A percentile compares a stretch with the other conserved stretches of the same genome.
Evolutionary conservation across 1,140 invertebrate genomes (phyloP).

Genomic region (Protaetia brevitarsis): DNA sequence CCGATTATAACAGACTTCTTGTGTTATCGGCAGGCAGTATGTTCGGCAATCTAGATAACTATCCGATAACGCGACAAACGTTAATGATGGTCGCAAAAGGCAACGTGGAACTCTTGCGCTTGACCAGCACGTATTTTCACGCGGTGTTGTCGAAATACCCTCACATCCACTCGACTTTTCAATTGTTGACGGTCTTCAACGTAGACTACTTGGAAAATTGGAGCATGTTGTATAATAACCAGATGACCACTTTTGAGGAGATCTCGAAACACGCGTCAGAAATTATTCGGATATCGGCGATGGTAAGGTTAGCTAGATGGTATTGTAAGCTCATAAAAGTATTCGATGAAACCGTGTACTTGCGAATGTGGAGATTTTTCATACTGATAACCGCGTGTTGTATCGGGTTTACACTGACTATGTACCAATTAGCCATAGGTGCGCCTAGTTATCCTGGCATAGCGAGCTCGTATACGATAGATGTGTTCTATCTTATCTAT

Average conservation of each 20-base stretch:
- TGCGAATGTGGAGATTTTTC: neutral
- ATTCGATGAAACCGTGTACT: neutral
- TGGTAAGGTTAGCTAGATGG: neutral
- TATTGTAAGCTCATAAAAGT: neutral
- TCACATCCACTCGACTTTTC: constrained; percentile 10
- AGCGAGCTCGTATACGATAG: neutral
- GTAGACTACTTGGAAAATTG: constrained; percentile 26
- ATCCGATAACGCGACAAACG: constrained; percentile 24
- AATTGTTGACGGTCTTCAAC: constrained; percentile 19
- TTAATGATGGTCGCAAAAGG: constrained; percentile 33
- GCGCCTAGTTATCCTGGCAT: neutral
- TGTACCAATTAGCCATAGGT: neutral
- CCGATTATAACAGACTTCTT: constrained; percentile 28
- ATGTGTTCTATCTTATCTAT: constrained; percentile 22
- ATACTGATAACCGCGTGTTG: neutral
- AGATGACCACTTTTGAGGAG: neutral
- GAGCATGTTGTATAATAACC: neutral
- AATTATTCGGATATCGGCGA: neutral
- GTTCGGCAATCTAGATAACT: constrained; percentile 32
- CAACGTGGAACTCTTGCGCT: constrained; percentile 27
- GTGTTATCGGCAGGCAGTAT: constrained; percentile 27
- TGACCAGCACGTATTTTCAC: constrained; percentile 25
- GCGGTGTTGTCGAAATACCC: constrained; percentile 21
- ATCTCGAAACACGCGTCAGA: neutral
- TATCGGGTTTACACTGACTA: constrained; percentile 1